Evolutionary conservation across 1,140 invertebrate genomes (phyloP).

Genomic region (Ostrea denselamellosa): DNA sequence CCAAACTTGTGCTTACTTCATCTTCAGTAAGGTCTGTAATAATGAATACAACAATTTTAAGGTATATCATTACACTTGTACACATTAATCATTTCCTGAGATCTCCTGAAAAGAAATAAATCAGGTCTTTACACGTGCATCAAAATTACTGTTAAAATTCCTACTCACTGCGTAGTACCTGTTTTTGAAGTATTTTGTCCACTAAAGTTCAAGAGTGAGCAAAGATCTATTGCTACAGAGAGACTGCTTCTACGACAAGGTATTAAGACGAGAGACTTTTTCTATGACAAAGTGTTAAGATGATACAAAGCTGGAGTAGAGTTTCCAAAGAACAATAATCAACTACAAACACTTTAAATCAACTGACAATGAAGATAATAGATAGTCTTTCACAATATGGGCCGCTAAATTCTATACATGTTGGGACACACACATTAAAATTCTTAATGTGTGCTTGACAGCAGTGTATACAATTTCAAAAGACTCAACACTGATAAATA

Average conservation of each 20-base stretch:
- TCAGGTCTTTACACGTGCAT: too few species aligned
- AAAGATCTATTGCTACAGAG: not conserved
- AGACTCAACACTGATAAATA: conserved; percentile 1
- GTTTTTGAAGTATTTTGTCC: not conserved
- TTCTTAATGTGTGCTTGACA: not conserved
- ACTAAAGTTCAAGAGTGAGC: not conserved
- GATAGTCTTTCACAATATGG: conserved; percentile 11
- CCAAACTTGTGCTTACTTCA: not conserved
- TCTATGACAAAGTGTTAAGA: not conserved
- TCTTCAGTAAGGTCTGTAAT: not conserved
- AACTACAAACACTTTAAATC: conserved; percentile 14
- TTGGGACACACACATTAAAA: conserved; percentile 2
- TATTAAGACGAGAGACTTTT: not conserved
- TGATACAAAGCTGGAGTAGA: not conserved
- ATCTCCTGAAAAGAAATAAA: too few species aligned
- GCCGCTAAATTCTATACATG: conserved; percentile 21
- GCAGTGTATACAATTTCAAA: conserved; percentile 29
- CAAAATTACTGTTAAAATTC: too few species aligned
- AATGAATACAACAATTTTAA: not conserved
- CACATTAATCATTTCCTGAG: not conserved
- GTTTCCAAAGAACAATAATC: conserved; percentile 12
- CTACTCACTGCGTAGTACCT: not conserved
- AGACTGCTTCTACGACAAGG: not conserved
- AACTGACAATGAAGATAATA: conserved; percentile 9
- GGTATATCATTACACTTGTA: not conserved